These are phyloP conservation scores for Limanda limanda DNA, from an alignment of 2,113 vertebrate genomes.

Conservation along the genomic window DNA sequence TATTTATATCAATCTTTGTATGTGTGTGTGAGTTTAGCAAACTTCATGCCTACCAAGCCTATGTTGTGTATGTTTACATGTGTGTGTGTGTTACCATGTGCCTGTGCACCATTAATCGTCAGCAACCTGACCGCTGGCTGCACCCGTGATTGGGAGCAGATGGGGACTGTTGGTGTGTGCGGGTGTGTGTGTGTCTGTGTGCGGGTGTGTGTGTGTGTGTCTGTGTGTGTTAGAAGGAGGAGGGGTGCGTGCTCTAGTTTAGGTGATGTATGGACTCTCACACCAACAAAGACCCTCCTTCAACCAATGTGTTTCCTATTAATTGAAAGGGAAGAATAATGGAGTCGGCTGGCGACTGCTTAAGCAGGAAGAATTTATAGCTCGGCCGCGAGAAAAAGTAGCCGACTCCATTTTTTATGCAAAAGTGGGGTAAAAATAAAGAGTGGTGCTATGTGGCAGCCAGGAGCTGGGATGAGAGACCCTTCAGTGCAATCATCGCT, in stretches of 20 bases:
- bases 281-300: slow-evolving; percentile 75
- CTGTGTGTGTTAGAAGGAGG: slow-evolving; percentile 1
- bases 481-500: slow-evolving; percentile 55
- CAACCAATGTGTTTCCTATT: slow-evolving; percentile 71
- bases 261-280: slow-evolving; percentile 81
- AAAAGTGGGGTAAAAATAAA: slow-evolving; percentile 9
- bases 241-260: slow-evolving; percentile 70
- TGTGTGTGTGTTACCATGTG: slow-evolving; percentile 21
- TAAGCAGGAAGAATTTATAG: slow-evolving; percentile 67
- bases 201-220: slow-evolving; percentile 1
- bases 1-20: no score
- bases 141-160: slow-evolving; percentile 84
- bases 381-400: slow-evolving; percentile 48
- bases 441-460: not conserved
- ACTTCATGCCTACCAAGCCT: slow-evolving; percentile 9
- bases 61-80: slow-evolving; percentile 40
- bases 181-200: slow-evolving; percentile 32
- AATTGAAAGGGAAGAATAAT: slow-evolving; percentile 72
- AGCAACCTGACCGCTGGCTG: slow-evolving; percentile 81
- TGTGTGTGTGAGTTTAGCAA: slow-evolving; percentile 4
- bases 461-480: slow-evolving; percentile 41
- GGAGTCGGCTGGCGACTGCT: slow-evolving; percentile 45
- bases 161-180: slow-evolving; percentile 71
- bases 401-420: slow-evolving; percentile 39
- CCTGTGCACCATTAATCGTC: slow-evolving; percentile 43